phyloP scores from a whole-genome alignment of 1,140 invertebrate species.

The Bombus terrestris region DNA sequence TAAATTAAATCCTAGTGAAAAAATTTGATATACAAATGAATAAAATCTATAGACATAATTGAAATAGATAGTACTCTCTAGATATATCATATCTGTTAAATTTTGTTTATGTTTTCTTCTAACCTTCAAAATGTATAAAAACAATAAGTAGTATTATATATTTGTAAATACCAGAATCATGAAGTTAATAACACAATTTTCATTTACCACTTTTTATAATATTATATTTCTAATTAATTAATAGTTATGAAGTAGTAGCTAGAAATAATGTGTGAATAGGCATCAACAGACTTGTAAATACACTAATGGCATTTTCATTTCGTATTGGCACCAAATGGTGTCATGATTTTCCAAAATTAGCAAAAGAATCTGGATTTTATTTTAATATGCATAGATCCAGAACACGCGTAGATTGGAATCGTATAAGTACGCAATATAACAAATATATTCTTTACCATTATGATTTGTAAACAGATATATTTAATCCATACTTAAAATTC shows the following conservation, averaged over 20 bases:
- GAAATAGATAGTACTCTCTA: not conserved
- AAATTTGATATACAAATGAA: not conserved
- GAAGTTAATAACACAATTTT: not conserved
- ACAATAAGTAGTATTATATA: not conserved
- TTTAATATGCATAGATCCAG: constrained; percentile 85
- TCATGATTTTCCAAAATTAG: constrained; percentile 87
- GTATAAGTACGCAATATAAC: constrained; percentile 83
- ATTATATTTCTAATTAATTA: not conserved
- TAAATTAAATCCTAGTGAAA: not conserved
- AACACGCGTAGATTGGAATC: constrained; percentile 85
- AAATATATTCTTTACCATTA: not conserved
- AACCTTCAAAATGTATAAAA: constrained; percentile 24
- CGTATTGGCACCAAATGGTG: constrained; percentile 84
- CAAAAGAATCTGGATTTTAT: constrained; percentile 86
- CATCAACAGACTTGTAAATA: constrained; percentile 31
- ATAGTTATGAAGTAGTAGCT: not conserved
- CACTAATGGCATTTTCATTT: constrained; percentile 81
- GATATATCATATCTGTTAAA: constrained; percentile 17
- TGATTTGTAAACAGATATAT: not conserved
- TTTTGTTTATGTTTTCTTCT: constrained; percentile 33
- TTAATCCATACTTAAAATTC: constrained; percentile 1
- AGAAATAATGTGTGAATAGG: constrained; percentile 12
- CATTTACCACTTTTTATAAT: not conserved
- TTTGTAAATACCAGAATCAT: constrained; percentile 27
- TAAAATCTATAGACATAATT: not conserved